Evolutionary conservation across 1,140 invertebrate genomes (phyloP), one percentile per base, ranked within the genome.

Genomic region (Drosophila sturtevanti): DNA sequence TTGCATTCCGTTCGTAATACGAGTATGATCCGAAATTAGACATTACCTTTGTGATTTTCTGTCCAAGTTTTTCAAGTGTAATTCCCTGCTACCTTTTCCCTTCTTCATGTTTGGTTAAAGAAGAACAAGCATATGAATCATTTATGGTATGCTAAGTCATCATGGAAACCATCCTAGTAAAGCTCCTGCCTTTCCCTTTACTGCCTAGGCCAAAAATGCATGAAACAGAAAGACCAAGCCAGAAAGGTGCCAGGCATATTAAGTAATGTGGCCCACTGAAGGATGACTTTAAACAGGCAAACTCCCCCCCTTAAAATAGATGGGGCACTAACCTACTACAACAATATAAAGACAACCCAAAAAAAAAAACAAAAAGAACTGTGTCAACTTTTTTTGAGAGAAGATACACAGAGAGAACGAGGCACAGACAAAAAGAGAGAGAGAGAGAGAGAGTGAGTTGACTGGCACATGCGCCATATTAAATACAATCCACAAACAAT

Each of bases 261-360:
- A 89, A 87, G 84, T 82, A 87, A 89, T 60, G 22, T 12, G 34
- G 44, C 62, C 22, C 44, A 12, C 51, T 55, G 37, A 51, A 55
- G 37, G 27, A 52, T 52, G 59, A 60, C 65, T 72, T 68, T 73
- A 63, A 64, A 48, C 41, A 48, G 41, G 16, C 41, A 21, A 16
- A 44, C 41, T 7, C 1, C 11, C 48, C 18, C 59, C 63, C 63
- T 69, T 68, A 68, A 79, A 71, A 34, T n/a, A 12, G 41, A 59
- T 65, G 79, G 78, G 79, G 69, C 79, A 87, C 84, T 87, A 87
- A 87, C 84, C 84, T 87, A 87, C 84, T 77, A 72, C 84, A 87
- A 89, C 72, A 59, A 48, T 24, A 56, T 34, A 55, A 58, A 21
- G 16, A 48, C 41, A 48, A 44, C 41, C 41, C 41, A 14, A 44